A percentile compares a stretch with the other conserved stretches of the same genome.
These are phyloP conservation scores for Pyrocoelia pectoralis DNA, from an alignment of 2,888 invertebrate genomes.

Conservation along the genomic window DNA sequence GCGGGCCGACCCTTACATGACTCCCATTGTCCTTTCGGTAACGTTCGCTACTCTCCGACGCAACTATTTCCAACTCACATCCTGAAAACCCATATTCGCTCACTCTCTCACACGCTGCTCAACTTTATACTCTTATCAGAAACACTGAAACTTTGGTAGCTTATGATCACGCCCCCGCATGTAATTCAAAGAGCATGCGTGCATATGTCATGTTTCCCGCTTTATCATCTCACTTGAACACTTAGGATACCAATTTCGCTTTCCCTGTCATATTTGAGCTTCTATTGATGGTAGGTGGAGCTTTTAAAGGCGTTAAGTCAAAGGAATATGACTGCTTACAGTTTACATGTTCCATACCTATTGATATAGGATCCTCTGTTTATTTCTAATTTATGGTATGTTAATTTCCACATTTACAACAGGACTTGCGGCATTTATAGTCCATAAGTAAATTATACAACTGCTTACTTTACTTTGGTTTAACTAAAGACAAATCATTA, in stretches of 20 bases:
- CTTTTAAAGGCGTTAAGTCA: constrained; percentile 59
- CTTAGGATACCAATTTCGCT: constrained; percentile 29
- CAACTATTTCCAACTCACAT: constrained; percentile 43
- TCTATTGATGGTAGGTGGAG: constrained; percentile 56
- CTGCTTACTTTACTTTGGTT: not conserved
- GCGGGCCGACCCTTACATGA: constrained; percentile 59
- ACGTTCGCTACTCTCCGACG: constrained; percentile 47
- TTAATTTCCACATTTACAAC: constrained; percentile 35
- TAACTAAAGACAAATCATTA: too few species aligned
- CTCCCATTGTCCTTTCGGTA: constrained; percentile 50
- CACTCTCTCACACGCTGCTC: constrained; percentile 24
- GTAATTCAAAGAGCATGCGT: constrained; percentile 54
- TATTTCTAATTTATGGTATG: constrained; percentile 38
- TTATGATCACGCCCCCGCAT: constrained; percentile 51
- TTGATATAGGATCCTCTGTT: constrained; percentile 54
- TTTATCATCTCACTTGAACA: constrained; percentile 44
- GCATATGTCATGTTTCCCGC: constrained; percentile 49
- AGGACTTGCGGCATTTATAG: constrained; percentile 26
- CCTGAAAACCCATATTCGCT: constrained; percentile 14
- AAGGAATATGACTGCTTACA: constrained; percentile 51
- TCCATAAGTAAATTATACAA: not conserved
- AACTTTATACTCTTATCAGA: constrained; percentile 44
- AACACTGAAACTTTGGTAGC: constrained; percentile 46
- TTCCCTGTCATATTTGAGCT: constrained; percentile 40
- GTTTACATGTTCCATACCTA: constrained; percentile 49